Evolutionary conservation across 1,140 invertebrate genomes (phyloP), one percentile per base, ranked within the genome.

Genomic region (Aphaenogaster rudis): DNA sequence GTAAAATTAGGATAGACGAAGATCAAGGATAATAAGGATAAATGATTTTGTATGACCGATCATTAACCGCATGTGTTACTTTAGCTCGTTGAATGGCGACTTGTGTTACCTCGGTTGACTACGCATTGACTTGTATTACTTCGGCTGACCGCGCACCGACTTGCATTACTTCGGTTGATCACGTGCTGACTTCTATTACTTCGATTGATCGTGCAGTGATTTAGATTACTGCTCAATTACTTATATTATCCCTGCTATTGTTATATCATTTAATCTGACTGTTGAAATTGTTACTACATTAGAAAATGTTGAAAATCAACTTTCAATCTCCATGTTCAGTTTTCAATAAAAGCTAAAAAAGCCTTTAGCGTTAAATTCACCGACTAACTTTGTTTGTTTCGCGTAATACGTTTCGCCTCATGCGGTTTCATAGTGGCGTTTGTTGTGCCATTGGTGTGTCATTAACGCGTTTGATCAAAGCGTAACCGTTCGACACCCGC

Each of bases 401-500:
- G 17, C 69, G 39, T 61, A 84, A 84, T 74, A 84, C 42, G 42
- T 84, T 76, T 36, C 45, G 54, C 42, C 48, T 84, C 57, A 33
- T 76, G 80, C 54, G 80, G 69, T 57, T 74, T 61, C 54, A 13
- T 42, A 36, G 54, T 74, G 33, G 80, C 69, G 80, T 84, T 84
- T 84, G 80, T 84, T 63, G 69, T 84, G 28, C 54, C 69, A 76
- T 59, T 74, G 69, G 69, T 84, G 80, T 76, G 80, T 84, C 80
- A 84, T 84, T 84, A 84, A 84, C 54, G 80, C 69, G 80, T 84
- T 82, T 84, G 80, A 84, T 84, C 80, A 84, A 84, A 84, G 80
- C 80, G 54, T 76, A 48, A 36, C 42, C 28, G 42, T 50, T 63
- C 80, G 69, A 84, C 80, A 72, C 64, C 52, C 79, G 79, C 54